phyloP scores from a whole-genome alignment of 2,113 vertebrate genomes.

The Phrynosoma platyrhinos region DNA sequence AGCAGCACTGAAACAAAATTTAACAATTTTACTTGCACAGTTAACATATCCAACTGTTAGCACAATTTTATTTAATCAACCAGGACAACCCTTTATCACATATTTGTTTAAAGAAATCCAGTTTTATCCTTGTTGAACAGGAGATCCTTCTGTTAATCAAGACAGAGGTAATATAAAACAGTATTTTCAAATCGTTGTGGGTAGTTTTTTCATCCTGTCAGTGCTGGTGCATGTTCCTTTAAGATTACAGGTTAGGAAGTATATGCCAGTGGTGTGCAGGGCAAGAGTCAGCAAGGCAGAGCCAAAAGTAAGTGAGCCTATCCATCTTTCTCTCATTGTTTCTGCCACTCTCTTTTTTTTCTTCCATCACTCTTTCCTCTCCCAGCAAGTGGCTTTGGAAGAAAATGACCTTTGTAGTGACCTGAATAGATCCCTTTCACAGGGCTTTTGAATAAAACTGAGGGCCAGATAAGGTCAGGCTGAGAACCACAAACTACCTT shows the following conservation, averaged over 20 bases:
- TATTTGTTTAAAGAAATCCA: neutral
- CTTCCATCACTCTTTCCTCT: neutral
- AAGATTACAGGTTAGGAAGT: no score
- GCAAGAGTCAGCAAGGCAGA: neutral
- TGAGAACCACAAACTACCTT: no score
- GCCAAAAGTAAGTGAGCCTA: neutral
- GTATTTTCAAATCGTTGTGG: neutral
- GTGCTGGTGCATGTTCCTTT: no score
- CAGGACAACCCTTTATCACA: neutral
- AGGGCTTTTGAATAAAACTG: no score
- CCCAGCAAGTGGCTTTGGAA: neutral
- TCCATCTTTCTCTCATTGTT: neutral
- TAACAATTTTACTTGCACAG: neutral
- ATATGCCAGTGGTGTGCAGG: neutral
- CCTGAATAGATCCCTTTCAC: no score
- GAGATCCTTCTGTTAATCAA: neutral
- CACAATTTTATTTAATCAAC: neutral
- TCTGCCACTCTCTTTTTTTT: neutral
- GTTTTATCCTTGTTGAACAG: neutral
- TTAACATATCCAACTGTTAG: neutral
- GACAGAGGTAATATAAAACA: neutral
- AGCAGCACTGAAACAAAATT: neutral
- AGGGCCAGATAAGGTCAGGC: no score
- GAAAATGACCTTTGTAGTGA: no score
- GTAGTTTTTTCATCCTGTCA: neutral